Conservation (phyloP, 1,140 invertebrate genomes). For the Cylas formicarius region DNA sequence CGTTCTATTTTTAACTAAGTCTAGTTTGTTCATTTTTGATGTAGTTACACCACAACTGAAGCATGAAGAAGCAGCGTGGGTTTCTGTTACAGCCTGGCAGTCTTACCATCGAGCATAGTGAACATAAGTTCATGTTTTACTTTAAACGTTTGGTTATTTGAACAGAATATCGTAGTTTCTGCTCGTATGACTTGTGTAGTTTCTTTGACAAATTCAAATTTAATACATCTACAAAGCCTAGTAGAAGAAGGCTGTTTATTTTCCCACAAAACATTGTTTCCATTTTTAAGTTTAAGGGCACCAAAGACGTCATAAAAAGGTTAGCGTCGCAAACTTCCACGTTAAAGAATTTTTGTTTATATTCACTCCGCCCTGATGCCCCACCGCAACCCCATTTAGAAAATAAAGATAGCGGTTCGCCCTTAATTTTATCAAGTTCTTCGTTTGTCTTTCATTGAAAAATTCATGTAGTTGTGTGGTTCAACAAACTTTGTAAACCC, state of each 20-base stretch:
- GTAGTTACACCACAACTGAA: slow-evolving; percentile 8
- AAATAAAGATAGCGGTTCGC: neutral
- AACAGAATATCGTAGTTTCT: neutral
- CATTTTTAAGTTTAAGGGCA: slow-evolving; percentile 9
- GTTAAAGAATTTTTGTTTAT: slow-evolving; percentile 11
- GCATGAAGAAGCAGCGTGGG: slow-evolving; percentile 4
- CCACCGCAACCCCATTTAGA: slow-evolving; percentile 17
- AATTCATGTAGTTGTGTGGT: slow-evolving; percentile 19
- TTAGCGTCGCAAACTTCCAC: slow-evolving; percentile 1
- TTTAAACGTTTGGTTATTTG: neutral
- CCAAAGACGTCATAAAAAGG: slow-evolving; percentile 12
- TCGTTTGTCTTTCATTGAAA: neutral
- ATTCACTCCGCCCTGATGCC: slow-evolving; percentile 9
- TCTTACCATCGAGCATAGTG: slow-evolving; percentile 14
- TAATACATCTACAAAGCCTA: slow-evolving; percentile 16
- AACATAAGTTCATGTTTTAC: slow-evolving; percentile 6
- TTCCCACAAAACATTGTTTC: slow-evolving; percentile 9
- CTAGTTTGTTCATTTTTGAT: slow-evolving; percentile 11
- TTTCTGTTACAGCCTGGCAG: slow-evolving; percentile 1
- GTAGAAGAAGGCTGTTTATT: slow-evolving; percentile 15
- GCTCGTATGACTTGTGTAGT: neutral
- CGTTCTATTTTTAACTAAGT: slow-evolving; percentile 2
- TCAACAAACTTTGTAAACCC: slow-evolving; percentile 20
- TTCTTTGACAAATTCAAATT: slow-evolving; percentile 16
- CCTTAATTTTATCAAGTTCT: slow-evolving; percentile 1